These are phyloP conservation scores for Boleophthalmus pectinirostris DNA, from an alignment of 2,113 vertebrate genomes.

Conservation along the genomic window DNA sequence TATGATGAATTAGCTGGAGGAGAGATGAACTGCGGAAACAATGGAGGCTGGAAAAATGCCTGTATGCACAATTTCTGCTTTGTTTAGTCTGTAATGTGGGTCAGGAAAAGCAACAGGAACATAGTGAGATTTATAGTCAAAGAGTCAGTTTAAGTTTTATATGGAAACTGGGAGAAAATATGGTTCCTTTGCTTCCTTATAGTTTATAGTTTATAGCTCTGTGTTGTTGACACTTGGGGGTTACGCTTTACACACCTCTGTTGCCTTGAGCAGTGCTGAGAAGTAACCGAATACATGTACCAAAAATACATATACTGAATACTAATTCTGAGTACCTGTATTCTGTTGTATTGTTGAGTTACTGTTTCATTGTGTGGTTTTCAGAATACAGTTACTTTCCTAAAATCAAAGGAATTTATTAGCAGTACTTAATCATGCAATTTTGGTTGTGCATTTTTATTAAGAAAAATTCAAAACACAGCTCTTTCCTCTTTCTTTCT, in stretches of 20 bases:
- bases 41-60: conserved; percentile 12
- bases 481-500: too few species aligned
- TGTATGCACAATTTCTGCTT: conserved; percentile 21
- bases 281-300: too few species aligned
- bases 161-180: conserved; percentile 7
- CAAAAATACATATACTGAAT: too few species aligned
- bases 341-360: too few species aligned
- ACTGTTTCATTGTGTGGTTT: too few species aligned
- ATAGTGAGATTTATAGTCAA: conserved; percentile 10
- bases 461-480: too few species aligned
- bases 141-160: conserved; percentile 3
- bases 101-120: conserved; percentile 30
- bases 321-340: too few species aligned
- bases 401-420: too few species aligned
- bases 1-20: conserved; percentile 23
- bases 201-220: neutral
- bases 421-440: too few species aligned
- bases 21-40: conserved; percentile 34
- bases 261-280: neutral
- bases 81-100: conserved; percentile 35
- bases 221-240: conserved; percentile 18
- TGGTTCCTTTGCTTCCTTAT: neutral
- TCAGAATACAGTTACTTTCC: too few species aligned
- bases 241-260: neutral
- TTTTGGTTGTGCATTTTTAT: too few species aligned